A percentile compares a stretch with the other conserved stretches of the same genome.
Evolutionary conservation across 2,797 vertebrate species (phyloP).

Genomic region (Knipowitschia caucasica): DNA sequence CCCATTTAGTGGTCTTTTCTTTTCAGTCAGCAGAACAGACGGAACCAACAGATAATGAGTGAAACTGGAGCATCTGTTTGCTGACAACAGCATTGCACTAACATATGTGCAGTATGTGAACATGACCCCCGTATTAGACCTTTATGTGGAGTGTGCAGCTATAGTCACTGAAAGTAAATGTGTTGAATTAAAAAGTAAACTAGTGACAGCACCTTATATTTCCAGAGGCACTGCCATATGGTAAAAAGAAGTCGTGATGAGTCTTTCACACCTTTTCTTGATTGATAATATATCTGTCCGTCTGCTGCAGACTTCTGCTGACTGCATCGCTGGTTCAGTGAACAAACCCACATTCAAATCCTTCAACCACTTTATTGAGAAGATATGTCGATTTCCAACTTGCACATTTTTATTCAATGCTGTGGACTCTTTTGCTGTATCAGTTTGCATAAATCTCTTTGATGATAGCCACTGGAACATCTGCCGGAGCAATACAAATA

Average conservation of each 20-base stretch:
- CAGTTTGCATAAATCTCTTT: slow-evolving; percentile 78
- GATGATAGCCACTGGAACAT: slow-evolving; percentile 74
- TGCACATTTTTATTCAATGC: slow-evolving; percentile 70
- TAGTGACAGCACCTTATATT: background rate
- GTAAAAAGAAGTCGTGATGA: background rate
- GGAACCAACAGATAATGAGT: slow-evolving; percentile 20
- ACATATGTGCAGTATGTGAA: slow-evolving; percentile 6
- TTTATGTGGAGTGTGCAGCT: background rate
- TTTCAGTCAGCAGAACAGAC: slow-evolving; percentile 20
- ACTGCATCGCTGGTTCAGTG: slow-evolving; percentile 30
- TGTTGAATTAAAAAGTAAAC: background rate
- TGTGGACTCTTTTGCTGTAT: slow-evolving; percentile 67
- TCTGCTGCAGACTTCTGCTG: slow-evolving; percentile 2
- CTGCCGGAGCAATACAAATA: slow-evolving; percentile 67
- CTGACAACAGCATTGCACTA: slow-evolving; percentile 16
- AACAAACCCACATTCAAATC: slow-evolving; percentile 32
- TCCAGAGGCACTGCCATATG: background rate
- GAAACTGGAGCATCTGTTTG: slow-evolving; percentile 13
- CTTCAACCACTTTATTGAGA: slow-evolving; percentile 45
- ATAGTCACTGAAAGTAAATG: background rate
- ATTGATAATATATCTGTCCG: slow-evolving; percentile 6
- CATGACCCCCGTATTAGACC: background rate
- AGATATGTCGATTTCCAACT: slow-evolving; percentile 50
- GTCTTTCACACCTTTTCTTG: background rate
- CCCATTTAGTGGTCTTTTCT: slow-evolving; percentile 41